Base-by-base conservation (phyloP, 2,888 invertebrate genomes). In the Sepioteuthis lessoniana region DNA sequence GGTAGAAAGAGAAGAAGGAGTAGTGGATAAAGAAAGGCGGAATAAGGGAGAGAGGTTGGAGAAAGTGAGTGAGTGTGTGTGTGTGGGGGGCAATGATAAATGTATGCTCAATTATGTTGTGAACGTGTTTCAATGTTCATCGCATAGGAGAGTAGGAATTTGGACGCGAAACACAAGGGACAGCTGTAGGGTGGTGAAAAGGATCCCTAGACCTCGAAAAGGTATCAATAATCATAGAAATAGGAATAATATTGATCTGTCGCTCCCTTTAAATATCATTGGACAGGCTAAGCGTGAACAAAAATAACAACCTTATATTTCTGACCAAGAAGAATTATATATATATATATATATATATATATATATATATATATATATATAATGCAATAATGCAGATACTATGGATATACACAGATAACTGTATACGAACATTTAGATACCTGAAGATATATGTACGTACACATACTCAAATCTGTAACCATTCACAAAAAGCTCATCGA, bases 211-310 rank as follows among this genome's bases (percentile, higher is more conserved):
- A 76, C n/a, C 13, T 35, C 76, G 76, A 76, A 76, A 76, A 76
- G n/a, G 76, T n/a, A 76, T 76, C 76, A 76, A 76, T 76, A 76
- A 76, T 76, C 76, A 76, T 16, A 19, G n/a, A 76, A 76, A 76
- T 76, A n/a, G 76, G 76, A 76, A 76, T 76, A 76, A n/a, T 76
- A 76, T 76, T 35, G 76, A 76, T 76, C 76, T 76, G 76, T 76
- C n/a, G 16, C n/a, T 76, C n/a, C 76, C n/a, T n/a, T 76, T n/a
- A n/a, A 76, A 76, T 76, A 25, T 76, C n/a, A 76, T 35, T 76
- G n/a, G 76, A n/a, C 19, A 76, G 76, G n/a, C 76, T 16, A 76
- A 76, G 76, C 76, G 76, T n/a, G n/a, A 76, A 76, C 13, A n/a
- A 13, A n/a, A 76, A 76, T 76, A 31, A 76, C 10, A 76, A 76